Evolutionary conservation across 2,113 vertebrate genomes (phyloP).

Genomic region (Cygnus atratus): DNA sequence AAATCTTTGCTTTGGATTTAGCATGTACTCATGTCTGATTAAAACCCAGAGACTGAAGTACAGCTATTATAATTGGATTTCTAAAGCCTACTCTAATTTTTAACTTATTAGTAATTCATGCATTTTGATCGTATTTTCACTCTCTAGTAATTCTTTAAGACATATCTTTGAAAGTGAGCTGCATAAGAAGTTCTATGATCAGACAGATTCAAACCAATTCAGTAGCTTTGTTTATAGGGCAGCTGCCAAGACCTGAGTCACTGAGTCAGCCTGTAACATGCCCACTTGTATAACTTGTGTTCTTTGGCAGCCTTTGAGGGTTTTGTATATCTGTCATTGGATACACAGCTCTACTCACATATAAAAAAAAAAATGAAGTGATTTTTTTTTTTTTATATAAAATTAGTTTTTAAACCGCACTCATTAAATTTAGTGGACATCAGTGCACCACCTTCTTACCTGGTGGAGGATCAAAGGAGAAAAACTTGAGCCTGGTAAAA

Average conservation of each 20-base stretch:
- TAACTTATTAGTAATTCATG: background rate
- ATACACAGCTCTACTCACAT: background rate
- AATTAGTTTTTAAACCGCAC: constrained; percentile 9
- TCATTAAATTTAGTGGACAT: background rate
- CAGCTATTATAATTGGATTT: background rate
- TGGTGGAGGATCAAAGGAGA: background rate
- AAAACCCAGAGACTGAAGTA: background rate
- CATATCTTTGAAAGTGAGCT: background rate
- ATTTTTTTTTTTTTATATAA: constrained; percentile 10
- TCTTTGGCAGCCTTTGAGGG: constrained; percentile 21
- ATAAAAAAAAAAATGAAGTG: background rate
- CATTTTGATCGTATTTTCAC: background rate
- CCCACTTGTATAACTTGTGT: constrained; percentile 51
- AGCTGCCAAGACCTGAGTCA: constrained; percentile 64
- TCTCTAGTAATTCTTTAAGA: constrained; percentile 41
- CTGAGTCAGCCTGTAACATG: constrained; percentile 58
- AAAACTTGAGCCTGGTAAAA: background rate
- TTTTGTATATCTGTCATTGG: constrained; percentile 15
- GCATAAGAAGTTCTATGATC: background rate
- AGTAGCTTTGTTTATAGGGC: constrained; percentile 58
- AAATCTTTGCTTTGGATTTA: background rate
- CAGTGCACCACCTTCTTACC: background rate
- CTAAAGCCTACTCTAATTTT: background rate
- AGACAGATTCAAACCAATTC: constrained; percentile 3
- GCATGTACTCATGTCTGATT: background rate